Percentiles rank a stretch among this genome's conserved stretches.
phyloP scores from a whole-genome alignment of 2,888 invertebrate species.

The Galerucella calmariensis region DNA sequence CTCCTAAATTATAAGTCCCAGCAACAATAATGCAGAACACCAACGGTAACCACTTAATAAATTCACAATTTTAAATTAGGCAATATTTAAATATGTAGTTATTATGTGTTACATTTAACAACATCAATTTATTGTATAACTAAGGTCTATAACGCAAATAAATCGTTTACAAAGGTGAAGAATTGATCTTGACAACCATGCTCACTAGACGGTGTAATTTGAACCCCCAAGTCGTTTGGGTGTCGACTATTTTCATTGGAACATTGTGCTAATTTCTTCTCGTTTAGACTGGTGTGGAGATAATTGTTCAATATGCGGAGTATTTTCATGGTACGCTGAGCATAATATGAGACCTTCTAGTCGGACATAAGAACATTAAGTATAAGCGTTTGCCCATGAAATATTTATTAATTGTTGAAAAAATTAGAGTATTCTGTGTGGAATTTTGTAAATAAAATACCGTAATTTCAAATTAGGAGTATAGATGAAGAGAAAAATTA shows the following conservation, averaged over 20 bases:
- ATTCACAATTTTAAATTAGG: too few species aligned
- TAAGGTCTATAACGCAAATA: neutral
- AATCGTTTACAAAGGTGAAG: conserved; percentile 15
- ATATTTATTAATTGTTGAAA: neutral
- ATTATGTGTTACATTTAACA: neutral
- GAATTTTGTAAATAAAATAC: too few species aligned
- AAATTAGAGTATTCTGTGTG: too few species aligned
- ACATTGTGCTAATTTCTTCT: conserved; percentile 19
- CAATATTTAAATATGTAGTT: too few species aligned
- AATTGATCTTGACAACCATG: conserved; percentile 54
- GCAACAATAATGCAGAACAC: too few species aligned
- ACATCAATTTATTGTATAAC: neutral
- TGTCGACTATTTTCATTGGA: conserved; percentile 22
- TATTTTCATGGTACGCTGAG: conserved; percentile 19
- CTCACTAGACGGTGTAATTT: conserved; percentile 55
- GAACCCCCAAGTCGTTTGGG: conserved; percentile 46
- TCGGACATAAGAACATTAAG: neutral
- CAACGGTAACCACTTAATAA: too few species aligned
- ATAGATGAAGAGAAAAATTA: too few species aligned
- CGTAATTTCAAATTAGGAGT: too few species aligned
- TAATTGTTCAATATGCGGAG: conserved; percentile 20
- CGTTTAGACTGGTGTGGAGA: conserved; percentile 1
- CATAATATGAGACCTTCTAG: conserved; percentile 8
- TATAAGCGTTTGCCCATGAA: neutral
- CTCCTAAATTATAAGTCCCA: too few species aligned